Conservation (phyloP, 2,797 vertebrate species). For the Sebastes aleutianus region DNA sequence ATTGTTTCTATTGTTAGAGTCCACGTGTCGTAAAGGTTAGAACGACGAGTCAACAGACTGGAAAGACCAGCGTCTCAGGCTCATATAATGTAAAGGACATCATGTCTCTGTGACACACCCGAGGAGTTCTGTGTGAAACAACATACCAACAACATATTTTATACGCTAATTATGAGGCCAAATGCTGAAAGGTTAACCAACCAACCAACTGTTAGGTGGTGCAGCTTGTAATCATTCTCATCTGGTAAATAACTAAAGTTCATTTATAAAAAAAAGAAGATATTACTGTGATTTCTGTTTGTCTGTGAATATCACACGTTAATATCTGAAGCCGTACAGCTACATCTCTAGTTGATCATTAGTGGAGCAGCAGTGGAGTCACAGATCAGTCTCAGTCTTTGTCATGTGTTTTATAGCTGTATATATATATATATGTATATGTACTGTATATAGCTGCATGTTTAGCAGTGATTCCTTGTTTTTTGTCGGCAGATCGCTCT, state of each 20-base stretch:
- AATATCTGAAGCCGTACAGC: not conserved
- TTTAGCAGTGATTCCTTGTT: not conserved
- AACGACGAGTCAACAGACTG: not conserved
- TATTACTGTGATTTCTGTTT: not conserved
- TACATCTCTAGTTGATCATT: not conserved
- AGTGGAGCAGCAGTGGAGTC: not conserved
- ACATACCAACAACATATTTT: slow-evolving; percentile 7
- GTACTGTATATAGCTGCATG: not conserved
- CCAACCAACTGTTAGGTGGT: not conserved
- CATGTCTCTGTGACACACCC: slow-evolving; percentile 17
- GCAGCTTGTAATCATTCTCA: not conserved
- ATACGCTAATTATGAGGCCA: not conserved
- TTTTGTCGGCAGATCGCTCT: slow-evolving; percentile 88
- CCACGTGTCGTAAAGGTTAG: not conserved
- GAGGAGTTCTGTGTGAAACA: not conserved
- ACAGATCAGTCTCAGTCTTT: not conserved
- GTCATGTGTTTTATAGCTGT: not conserved
- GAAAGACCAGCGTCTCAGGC: slow-evolving; percentile 25
- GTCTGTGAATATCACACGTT: not conserved
- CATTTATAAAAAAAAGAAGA: no score
- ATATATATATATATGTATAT: no score
- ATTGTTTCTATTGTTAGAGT: not conserved
- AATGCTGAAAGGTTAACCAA: not conserved
- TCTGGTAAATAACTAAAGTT: not conserved
- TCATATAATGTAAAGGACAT: not conserved